Evolutionary conservation across 2,797 vertebrate species (phyloP).

Genomic region (Graptemys geographica): DNA sequence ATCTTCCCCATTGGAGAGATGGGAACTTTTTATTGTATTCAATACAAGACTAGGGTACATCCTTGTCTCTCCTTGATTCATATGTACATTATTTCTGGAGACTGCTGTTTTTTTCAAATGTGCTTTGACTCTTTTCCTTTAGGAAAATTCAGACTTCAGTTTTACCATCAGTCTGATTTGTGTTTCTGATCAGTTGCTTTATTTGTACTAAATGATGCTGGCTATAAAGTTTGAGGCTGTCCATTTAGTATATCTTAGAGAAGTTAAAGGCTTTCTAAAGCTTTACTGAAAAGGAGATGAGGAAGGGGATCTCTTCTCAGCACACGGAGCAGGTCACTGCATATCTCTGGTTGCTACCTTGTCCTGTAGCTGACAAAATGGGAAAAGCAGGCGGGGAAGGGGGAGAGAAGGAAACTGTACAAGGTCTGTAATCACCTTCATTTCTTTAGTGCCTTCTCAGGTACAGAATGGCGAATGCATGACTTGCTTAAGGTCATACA

Average conservation of each 20-base stretch:
- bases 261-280: not conserved
- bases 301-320: not conserved
- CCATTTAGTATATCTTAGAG: not conserved
- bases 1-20: not conserved
- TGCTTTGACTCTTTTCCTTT: not conserved
- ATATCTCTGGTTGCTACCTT: not conserved
- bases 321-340: not conserved
- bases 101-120: not conserved
- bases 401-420: not conserved
- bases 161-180: not conserved
- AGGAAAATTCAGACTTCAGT: not conserved
- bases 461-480: not conserved
- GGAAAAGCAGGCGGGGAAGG: not conserved
- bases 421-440: not conserved
- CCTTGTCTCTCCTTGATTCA: constrained; percentile 6
- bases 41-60: not conserved
- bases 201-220: not conserved
- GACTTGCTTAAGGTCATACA: constrained; percentile 28
- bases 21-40: not conserved
- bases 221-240: not conserved
- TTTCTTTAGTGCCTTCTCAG: constrained; percentile 38
- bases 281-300: not conserved
- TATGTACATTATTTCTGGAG: not conserved
- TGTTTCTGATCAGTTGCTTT: not conserved
- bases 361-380: not conserved